Evolutionary conservation across 2,888 invertebrate species (phyloP), one percentile per base, ranked within the genome.

Genomic region (Criorhina ranunculi): DNA sequence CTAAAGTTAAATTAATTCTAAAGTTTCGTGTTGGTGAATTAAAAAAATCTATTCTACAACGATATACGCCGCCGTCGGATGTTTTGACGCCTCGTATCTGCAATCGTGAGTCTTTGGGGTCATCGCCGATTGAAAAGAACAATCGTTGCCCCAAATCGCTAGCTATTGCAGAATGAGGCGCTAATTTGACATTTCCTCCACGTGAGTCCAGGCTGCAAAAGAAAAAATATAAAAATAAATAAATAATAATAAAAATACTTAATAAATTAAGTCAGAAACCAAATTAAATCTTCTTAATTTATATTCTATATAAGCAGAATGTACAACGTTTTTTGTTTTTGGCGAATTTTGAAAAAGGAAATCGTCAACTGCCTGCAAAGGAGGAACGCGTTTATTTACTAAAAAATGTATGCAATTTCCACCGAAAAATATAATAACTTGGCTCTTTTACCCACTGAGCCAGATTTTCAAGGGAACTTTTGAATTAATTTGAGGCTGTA

Each of bases 1-100:
- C 95, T 90, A 98, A 95, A 88, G 96, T 97, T 88, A 98, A 93
- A 90, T 97, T 97, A 89, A 97, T 95, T 89, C 95, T 94, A 89
- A 95, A 96, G 91, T 98, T 98, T 89, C 96, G 94, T 0, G 98
- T 98, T 0, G 97, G 97, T 0, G 97, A 96, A 91, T 97, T 95
- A 82, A 95, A 94, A 90, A 97, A 98, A 93, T 98, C 98, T 87
- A 98, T 96, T 87, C 98, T 93, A 91, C 98, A 98, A 75, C 98
- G 93, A 91, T 97, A 98, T 44, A 96, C 92, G 2, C 97, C 98
- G 88, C 96, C 96, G 89, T 98, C 97, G 29, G 94, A 93, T 49
- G 93, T 91, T 73, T 94, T 94, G 77, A 96, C 95, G 88, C 95
- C 94, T 89, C 95, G 94, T 87, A 97, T 94, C 87, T 95, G 94